phyloP scores from a whole-genome alignment of 1,140 invertebrate genomes.

The Magallana gigas region DNA sequence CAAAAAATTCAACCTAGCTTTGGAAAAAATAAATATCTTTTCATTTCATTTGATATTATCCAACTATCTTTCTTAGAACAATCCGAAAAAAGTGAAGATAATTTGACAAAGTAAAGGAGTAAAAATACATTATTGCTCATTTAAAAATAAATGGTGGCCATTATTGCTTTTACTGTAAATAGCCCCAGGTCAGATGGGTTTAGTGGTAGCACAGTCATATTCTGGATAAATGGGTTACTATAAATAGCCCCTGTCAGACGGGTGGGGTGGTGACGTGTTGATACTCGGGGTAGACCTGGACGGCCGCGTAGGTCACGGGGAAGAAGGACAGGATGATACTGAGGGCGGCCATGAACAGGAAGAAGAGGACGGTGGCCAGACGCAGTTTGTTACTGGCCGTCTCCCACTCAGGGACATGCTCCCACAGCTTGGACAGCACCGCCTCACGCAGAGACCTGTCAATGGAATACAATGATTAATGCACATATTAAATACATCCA shows the following conservation, averaged over 20 bases:
- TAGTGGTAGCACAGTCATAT: background rate
- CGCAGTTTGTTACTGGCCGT: conserved; percentile 54
- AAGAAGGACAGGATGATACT: conserved; percentile 61
- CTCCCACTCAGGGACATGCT: conserved; percentile 58
- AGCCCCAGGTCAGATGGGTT: no score
- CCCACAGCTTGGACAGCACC: conserved; percentile 57
- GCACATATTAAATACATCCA: no score
- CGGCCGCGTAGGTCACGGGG: conserved; percentile 55
- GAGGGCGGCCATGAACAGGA: conserved; percentile 61
- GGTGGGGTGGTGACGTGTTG: conserved; percentile 50
- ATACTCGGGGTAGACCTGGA: conserved; percentile 51
- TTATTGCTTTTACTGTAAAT: no score
- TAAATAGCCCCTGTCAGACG: conserved; percentile 23
- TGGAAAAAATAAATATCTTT: background rate
- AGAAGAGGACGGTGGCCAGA: conserved; percentile 54
- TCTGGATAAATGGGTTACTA: background rate
- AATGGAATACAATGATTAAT: no score
- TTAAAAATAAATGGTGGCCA: no score
- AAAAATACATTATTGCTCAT: no score
- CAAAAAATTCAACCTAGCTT: background rate
- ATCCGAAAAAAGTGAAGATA: no score
- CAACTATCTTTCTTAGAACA: background rate
- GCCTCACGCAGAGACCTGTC: conserved; percentile 49
- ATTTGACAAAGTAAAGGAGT: no score
- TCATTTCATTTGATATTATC: background rate